Percentiles rank a stretch among this genome's conserved stretches.
These are phyloP conservation scores for Entomyzon cyanotis DNA, from an alignment of 2,113 vertebrate species.

Conservation along the genomic window DNA sequence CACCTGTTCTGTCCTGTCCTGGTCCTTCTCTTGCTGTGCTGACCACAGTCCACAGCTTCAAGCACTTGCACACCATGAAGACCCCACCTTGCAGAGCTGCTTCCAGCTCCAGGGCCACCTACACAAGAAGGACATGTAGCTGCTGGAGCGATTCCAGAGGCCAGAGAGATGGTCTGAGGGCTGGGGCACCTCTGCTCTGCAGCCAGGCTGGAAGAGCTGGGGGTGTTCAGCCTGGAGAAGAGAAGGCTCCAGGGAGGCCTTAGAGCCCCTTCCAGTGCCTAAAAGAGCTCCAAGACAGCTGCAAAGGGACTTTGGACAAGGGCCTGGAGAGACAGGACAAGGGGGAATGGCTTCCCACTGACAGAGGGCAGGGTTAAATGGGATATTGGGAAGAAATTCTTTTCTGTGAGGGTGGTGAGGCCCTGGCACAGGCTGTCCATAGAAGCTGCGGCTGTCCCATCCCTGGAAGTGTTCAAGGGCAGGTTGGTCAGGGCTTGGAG, in stretches of 20 bases:
- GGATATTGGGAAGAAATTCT: not conserved
- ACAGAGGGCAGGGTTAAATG: not conserved
- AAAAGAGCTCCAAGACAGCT: not conserved
- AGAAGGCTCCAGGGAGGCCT: not conserved
- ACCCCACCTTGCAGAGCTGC: not conserved
- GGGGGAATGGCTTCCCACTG: not conserved
- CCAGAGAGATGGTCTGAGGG: accelerated
- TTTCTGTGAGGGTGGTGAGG: accelerated
- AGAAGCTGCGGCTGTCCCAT: not conserved
- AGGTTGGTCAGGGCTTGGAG: not conserved
- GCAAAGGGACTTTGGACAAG: not conserved
- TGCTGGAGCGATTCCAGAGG: not conserved
- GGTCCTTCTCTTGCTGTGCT: not conserved
- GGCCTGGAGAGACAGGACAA: not conserved
- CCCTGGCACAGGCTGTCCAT: not conserved
- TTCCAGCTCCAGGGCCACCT: not conserved
- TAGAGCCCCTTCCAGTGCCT: accelerated
- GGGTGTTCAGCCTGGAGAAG: not conserved
- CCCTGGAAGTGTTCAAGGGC: not conserved
- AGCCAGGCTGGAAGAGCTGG: not conserved
- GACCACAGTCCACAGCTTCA: not conserved
- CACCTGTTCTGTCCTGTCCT: accelerated
- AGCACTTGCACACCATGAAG: not conserved
- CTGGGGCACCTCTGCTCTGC: not conserved
- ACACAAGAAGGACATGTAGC: not conserved